Conservation (phyloP, 2,113 vertebrate species). For the Arizona elegans region DNA sequence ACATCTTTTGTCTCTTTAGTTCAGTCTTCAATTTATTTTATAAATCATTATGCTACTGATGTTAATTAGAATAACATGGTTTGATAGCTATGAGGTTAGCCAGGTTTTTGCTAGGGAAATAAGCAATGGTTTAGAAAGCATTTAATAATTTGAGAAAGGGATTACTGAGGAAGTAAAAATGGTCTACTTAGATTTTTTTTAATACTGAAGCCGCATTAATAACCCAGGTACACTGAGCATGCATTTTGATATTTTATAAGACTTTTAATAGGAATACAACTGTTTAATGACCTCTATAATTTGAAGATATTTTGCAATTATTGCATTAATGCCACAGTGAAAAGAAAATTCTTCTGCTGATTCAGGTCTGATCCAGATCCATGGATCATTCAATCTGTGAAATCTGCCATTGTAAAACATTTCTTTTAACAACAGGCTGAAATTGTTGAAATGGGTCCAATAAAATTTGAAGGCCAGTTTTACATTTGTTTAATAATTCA, state of each 20-base stretch:
- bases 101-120: not conserved
- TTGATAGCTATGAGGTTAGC: not conserved
- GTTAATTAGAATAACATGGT: slow-evolving; percentile 3
- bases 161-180: not conserved
- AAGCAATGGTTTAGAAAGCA: not conserved
- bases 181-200: not conserved
- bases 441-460: not conserved
- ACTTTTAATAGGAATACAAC: not conserved
- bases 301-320: not conserved
- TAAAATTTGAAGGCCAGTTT: not conserved
- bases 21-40: not conserved
- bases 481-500: not conserved
- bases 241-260: not conserved
- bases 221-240: not conserved
- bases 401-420: not conserved
- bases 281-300: not conserved
- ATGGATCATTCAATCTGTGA: not conserved
- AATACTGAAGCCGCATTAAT: not conserved
- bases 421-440: not conserved
- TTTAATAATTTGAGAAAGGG: slow-evolving; percentile 16
- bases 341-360: not conserved
- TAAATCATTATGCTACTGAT: not conserved
- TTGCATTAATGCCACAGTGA: not conserved
- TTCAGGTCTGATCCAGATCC: not conserved
- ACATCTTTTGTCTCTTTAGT: not conserved